Conservation (phyloP, 1,140 invertebrate species). For the Cyphomyrmex costatus region DNA sequence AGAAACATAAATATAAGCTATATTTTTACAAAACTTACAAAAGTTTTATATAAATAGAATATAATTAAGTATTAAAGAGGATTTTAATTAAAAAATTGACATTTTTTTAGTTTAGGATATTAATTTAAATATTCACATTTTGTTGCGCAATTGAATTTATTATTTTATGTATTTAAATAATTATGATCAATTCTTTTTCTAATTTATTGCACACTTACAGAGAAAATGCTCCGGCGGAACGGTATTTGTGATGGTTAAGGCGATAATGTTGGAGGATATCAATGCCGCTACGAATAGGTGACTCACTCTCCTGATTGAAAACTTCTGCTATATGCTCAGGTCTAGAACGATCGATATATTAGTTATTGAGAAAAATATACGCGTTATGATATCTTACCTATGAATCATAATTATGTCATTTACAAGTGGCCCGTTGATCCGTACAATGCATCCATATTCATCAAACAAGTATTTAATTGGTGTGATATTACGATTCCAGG, state of each 20-base stretch:
- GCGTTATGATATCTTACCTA: slow-evolving; percentile 68
- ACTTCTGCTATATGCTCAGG: slow-evolving; percentile 89
- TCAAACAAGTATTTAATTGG: slow-evolving; percentile 88
- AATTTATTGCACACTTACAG: slow-evolving; percentile 85
- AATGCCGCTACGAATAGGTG: slow-evolving; percentile 88
- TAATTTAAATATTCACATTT: neutral
- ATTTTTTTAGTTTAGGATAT: neutral
- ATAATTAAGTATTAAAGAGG: neutral
- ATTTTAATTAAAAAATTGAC: neutral
- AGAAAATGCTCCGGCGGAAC: slow-evolving; percentile 87
- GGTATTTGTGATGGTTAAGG: slow-evolving; percentile 86
- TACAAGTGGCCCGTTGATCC: slow-evolving; percentile 88
- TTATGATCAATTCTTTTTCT: neutral
- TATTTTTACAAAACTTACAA: neutral
- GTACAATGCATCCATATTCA: slow-evolving; percentile 89
- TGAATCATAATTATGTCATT: slow-evolving; percentile 88
- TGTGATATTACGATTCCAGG: slow-evolving; percentile 82
- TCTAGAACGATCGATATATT: slow-evolving; percentile 71
- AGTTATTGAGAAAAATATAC: neutral
- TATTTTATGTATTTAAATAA: neutral
- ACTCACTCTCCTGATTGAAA: slow-evolving; percentile 87
- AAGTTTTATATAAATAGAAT: neutral
- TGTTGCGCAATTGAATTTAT: neutral
- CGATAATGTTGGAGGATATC: slow-evolving; percentile 89
- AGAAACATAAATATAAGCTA: neutral